Evolutionary conservation across 2,113 vertebrate genomes (phyloP).

Genomic region (Thalassoma bifasciatum): DNA sequence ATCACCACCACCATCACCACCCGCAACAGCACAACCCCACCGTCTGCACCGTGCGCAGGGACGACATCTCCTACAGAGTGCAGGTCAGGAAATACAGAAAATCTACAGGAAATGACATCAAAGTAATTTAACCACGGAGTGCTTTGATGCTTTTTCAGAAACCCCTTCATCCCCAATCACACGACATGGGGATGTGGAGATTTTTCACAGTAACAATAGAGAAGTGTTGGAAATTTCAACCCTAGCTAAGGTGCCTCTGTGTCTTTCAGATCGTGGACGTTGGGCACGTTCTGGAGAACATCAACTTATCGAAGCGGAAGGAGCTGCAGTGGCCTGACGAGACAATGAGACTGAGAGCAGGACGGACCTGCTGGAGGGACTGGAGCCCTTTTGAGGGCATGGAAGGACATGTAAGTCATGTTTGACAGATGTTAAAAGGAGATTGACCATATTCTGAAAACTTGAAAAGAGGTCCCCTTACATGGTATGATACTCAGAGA

Average conservation of each 20-base stretch:
- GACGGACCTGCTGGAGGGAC: conserved; percentile 97
- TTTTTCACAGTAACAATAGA: too few relatives aligned
- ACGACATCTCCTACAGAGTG: conserved; percentile 96
- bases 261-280: conserved; percentile 89
- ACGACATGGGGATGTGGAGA: too few relatives aligned
- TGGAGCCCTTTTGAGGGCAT: conserved; percentile 99
- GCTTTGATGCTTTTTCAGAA: too few relatives aligned
- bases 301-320: conserved; percentile 96
- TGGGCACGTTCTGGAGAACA: conserved; percentile 93
- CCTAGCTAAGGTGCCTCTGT: neutral
- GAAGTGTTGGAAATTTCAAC: too few relatives aligned
- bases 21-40: conserved; percentile 85
- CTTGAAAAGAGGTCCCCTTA: too few relatives aligned
- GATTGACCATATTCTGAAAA: too few relatives aligned
- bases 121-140: too few relatives aligned
- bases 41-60: conserved; percentile 87
- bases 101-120: too few relatives aligned
- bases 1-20: conserved; percentile 82
- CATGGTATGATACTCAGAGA: too few relatives aligned
- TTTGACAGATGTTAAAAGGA: neutral
- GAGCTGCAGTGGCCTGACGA: conserved; percentile 99
- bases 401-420: conserved; percentile 95
- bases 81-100: conserved; percentile 86
- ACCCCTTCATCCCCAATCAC: too few relatives aligned
- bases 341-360: conserved; percentile 92